Evolutionary conservation across 2,113 vertebrate genomes (phyloP), one percentile per base, ranked within the genome.

Genomic region (Tapirus terrestris): DNA sequence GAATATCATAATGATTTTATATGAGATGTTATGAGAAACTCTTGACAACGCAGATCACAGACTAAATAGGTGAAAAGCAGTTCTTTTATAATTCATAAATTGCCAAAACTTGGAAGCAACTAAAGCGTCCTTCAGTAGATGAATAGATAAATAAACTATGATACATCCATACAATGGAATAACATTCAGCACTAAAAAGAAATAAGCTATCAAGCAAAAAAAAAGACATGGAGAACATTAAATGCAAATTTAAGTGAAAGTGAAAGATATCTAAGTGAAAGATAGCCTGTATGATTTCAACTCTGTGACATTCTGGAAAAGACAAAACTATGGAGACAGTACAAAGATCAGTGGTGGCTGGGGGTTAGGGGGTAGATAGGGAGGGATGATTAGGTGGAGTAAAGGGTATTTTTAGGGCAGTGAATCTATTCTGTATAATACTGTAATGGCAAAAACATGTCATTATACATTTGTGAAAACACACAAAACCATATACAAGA

Each of bases 321-420:
- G 31, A 17, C 65, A 70, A 61, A 88, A 70, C 75, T n/a, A 27
- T 58, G 72, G 27, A 86, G 7, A 45, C 3, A 17, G 27, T 27
- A 70, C 31, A 67, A 53, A 16, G 36, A 67, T 16, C 12, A 75
- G 43, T 18, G 56, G 25, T 53, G 23, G 48, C 8, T 39, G 45
- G 25, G 8, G 0, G 10, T 3, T 56, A 11, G 33, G 6, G 10
- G 13, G 8, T 53, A 48, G 21, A 4, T 5, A 53, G 9, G 3
- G 25, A 12, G 33, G 6, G 21, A 58, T 45, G 21, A 58, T n/a
- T 5, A 68, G 1, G 5, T 60, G 2, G 51, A 23, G 16, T 33
- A 58, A n/a, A 77, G 21, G n/a, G 9, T 91, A 39, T 56, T n/a
- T 76, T 77, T 76, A 43, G 48, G 36, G 16, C 23, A 68, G 20